phyloP scores from a whole-genome alignment of 1,140 invertebrate species.

The Kradibia gibbosae region DNA sequence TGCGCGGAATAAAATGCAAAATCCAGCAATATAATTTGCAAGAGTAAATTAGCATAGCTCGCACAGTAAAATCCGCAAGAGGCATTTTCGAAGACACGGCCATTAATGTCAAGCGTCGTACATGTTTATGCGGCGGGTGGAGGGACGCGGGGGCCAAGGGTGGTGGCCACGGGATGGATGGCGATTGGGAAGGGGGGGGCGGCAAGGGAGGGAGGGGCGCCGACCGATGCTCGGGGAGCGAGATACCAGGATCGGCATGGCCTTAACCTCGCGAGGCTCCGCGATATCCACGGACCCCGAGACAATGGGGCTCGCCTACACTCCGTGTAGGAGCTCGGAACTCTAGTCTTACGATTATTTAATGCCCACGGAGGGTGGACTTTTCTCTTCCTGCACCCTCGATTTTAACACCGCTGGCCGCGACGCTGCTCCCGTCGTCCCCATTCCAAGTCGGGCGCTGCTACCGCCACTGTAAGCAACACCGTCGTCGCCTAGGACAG shows the following conservation, averaged over 20 bases:
- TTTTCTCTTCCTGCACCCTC: neutral
- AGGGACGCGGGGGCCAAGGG: neutral
- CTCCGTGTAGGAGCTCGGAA: neutral
- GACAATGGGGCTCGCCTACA: slow-evolving; percentile 40
- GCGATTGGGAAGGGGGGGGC: neutral
- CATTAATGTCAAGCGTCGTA: slow-evolving; percentile 48
- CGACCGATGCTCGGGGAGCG: neutral
- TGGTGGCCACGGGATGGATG: neutral
- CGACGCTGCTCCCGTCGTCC: neutral
- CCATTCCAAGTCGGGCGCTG: neutral
- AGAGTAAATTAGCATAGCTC: slow-evolving; percentile 49
- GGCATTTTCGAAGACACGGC: slow-evolving; percentile 49
- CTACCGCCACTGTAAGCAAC: neutral
- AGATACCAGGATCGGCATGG: slow-evolving; percentile 44
- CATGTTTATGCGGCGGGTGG: slow-evolving; percentile 46
- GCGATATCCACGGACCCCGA: slow-evolving; percentile 10
- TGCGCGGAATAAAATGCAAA: slow-evolving; percentile 48
- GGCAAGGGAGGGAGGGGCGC: slow-evolving; percentile 20
- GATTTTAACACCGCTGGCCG: neutral
- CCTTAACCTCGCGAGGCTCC: slow-evolving; percentile 29
- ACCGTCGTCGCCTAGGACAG: neutral
- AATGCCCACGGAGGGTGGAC: neutral
- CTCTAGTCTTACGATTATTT: too few species aligned
- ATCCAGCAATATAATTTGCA: slow-evolving; percentile 48
- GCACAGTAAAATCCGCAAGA: slow-evolving; percentile 48